These are phyloP conservation scores for Gymnoscopelus braueri DNA, from an alignment of 2,797 vertebrate genomes.

Conservation along the genomic window DNA sequence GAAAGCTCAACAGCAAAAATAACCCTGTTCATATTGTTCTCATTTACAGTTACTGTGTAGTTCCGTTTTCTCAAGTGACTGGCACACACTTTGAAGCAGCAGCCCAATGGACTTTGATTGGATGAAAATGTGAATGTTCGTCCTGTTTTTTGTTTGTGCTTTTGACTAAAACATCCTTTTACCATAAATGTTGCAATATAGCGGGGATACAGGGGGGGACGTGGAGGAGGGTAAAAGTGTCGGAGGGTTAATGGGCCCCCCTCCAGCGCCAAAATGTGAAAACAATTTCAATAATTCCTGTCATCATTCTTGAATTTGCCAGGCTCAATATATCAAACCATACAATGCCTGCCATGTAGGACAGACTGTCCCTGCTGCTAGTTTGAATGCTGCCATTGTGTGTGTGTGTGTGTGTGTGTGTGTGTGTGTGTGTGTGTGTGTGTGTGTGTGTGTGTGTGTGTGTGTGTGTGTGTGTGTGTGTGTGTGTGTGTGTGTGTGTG, in stretches of 20 bases:
- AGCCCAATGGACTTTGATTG: constrained; percentile 17
- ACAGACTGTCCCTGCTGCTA: constrained; percentile 33
- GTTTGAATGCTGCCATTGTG: constrained; percentile 42
- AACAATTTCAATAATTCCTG: constrained; percentile 36
- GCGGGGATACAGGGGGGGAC: no score
- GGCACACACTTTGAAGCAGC: no score
- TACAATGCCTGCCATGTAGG: constrained; percentile 25
- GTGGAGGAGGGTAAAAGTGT: no score
- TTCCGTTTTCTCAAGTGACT: no score
- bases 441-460: neutral
- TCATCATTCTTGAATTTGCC: constrained; percentile 59
- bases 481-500: constrained; percentile 28
- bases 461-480: constrained; percentile 18
- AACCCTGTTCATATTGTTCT: no score
- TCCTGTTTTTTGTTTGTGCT: no score
- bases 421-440: constrained; percentile 48
- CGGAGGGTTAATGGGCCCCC: no score
- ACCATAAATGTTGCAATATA: no score
- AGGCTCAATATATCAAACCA: constrained; percentile 49
- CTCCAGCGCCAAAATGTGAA: constrained; percentile 29
- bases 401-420: constrained; percentile 35
- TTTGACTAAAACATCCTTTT: no score
- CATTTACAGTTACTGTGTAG: no score
- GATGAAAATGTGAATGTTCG: constrained; percentile 54
- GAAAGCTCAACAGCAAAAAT: no score